Percentiles rank a stretch among this genome's conserved stretches.
phyloP scores from a whole-genome alignment of 2,888 invertebrate species.

The Spilarctia lutea region DNA sequence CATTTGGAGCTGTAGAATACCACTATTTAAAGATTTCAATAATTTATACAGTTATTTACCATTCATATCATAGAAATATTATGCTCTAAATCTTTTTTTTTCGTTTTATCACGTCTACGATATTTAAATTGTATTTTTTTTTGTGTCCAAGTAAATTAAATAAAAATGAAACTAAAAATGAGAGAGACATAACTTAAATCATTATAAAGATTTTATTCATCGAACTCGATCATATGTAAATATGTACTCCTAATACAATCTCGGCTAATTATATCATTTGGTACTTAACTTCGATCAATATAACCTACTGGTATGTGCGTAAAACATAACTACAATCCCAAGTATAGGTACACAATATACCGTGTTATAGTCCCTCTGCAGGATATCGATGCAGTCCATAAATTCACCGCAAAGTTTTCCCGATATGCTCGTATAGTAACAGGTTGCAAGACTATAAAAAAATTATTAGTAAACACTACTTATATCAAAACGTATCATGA shows the following conservation, averaged over 20 bases:
- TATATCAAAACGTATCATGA: conserved; percentile 56
- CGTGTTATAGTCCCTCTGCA: conserved; percentile 37
- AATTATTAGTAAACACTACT: conserved; percentile 75
- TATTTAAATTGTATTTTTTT: too few species aligned
- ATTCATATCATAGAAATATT: too few species aligned
- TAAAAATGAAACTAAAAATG: too few species aligned
- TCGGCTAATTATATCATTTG: not conserved
- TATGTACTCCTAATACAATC: not conserved
- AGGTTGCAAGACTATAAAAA: conserved; percentile 76
- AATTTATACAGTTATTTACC: too few species aligned
- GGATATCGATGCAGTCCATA: conserved; percentile 55
- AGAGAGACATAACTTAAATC: too few species aligned
- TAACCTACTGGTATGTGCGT: not conserved
- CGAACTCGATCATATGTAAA: too few species aligned
- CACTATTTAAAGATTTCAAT: too few species aligned
- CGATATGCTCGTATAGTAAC: conserved; percentile 59
- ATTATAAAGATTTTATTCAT: too few species aligned
- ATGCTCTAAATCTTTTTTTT: too few species aligned
- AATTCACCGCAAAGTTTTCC: conserved; percentile 59
- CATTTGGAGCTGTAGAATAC: too few species aligned
- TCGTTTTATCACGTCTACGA: too few species aligned
- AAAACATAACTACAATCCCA: conserved; percentile 26
- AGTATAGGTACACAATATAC: conserved; percentile 35
- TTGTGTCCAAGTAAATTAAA: too few species aligned
- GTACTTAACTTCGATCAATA: not conserved